Evolutionary conservation across 2,113 vertebrate species (phyloP), one percentile per base, ranked within the genome.

Genomic region (Pagrus major): DNA sequence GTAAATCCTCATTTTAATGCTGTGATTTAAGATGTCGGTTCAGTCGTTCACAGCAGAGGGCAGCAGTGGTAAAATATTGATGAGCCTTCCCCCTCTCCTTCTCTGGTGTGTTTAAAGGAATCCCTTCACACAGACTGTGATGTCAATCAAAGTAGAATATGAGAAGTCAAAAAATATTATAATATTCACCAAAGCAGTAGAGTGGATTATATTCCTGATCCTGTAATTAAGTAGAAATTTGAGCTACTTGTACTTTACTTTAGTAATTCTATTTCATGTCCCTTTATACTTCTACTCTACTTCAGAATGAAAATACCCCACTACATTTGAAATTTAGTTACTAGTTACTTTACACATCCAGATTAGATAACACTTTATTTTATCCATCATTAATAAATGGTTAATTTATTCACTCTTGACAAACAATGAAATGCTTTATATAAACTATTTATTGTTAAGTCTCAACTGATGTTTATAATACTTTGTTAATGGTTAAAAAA

Each of bases 1-100:
- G 68, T 66, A 82, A 76, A 76, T 72, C 54, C 44, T 10, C 54
- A 37, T 63, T 81, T 71, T 81, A 68, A 71, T 15, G 2, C 12
- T 18, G 46, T 63, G 54, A 68, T 76, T 77, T 51, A 72, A 65
- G 61, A 52, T 87, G 80, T 66, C 20, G 59, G 52, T 76, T 80
- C 76, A 77, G 49, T 47, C 71, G 59, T 31, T 78, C n/a, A 47
- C 89, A 90, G 86, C 84, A 87, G 86, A 90, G 89, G 89, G 89
- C 89, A 88, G 89, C 86, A 88, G 44, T 69, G 86, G 49, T 74
- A 21, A 81, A 75, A 76, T 52, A 60, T 54, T 71, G 65, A 85
- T 0, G 75, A 55, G 23, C 20, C 16, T 39, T 31, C 35, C 23
- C 16, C 5, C 11, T 29, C 49, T 51, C 15, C 6, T 42, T 47